Conservation (phyloP, 2,797 vertebrate genomes). For the Pangasius krempfi region DNA sequence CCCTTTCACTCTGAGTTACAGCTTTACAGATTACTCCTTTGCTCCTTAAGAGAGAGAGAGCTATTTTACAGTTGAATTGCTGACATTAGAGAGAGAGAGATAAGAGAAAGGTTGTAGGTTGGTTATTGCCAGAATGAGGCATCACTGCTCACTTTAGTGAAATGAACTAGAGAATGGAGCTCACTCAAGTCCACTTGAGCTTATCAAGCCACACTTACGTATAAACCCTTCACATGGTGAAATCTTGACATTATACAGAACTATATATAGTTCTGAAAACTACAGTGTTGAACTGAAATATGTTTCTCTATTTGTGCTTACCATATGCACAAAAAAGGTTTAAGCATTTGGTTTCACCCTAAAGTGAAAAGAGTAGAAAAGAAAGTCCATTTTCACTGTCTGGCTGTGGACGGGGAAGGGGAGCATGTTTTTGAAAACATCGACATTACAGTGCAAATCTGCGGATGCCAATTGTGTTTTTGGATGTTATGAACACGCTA, state of each 20-base stretch:
- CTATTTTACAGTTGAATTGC: conserved; percentile 30
- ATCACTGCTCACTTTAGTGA: neutral
- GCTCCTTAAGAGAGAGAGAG: conserved; percentile 7
- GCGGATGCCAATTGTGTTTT: neutral
- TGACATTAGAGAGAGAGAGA: conserved; percentile 15
- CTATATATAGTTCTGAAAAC: neutral
- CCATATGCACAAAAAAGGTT: neutral
- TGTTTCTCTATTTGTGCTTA: neutral
- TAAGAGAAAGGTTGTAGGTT: conserved; percentile 3
- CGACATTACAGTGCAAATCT: neutral
- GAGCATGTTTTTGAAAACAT: neutral
- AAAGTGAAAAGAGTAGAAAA: neutral
- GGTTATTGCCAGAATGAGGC: neutral
- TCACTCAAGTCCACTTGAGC: conserved; percentile 2
- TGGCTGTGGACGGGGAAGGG: neutral
- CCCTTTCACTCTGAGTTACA: neutral
- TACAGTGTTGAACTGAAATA: too few species aligned
- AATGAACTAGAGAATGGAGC: conserved; percentile 4
- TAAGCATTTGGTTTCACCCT: neutral
- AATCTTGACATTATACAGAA: neutral
- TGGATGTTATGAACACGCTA: neutral
- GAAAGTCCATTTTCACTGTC: neutral
- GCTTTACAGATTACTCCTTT: neutral
- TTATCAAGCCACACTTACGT: neutral
- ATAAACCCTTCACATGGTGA: neutral